A percentile compares a stretch with the other conserved stretches of the same genome.
Evolutionary conservation across 2,888 invertebrate species (phyloP).

Genomic region (Elysia crispata): DNA sequence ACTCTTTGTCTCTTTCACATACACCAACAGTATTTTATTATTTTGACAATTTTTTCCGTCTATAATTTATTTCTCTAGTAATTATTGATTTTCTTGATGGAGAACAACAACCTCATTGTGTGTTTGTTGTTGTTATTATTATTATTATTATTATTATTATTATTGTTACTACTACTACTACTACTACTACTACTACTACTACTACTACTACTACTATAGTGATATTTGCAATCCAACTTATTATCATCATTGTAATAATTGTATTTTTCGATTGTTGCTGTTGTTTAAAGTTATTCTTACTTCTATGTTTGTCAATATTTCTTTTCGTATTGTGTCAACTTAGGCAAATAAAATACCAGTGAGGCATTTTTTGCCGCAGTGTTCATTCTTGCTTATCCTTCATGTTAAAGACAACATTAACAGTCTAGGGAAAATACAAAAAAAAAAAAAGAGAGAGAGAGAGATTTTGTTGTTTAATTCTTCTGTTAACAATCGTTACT

Average conservation of each 20-base stretch:
- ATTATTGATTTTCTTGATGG: neutral
- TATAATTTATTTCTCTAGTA: neutral
- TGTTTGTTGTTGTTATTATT: neutral
- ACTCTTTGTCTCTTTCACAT: no score
- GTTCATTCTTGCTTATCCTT: no score
- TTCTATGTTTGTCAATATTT: neutral
- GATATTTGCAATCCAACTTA: neutral
- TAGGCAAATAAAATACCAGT: neutral
- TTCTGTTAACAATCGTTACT: no score
- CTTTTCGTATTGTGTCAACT: neutral
- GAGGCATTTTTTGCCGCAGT: neutral
- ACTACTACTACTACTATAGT: neutral
- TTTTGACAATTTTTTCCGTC: no score
- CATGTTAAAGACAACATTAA: no score
- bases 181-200: neutral
- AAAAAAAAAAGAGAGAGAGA: no score
- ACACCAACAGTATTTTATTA: no score
- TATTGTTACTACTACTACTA: neutral
- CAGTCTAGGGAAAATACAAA: no score
- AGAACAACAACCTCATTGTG: no score
- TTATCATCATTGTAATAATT: neutral
- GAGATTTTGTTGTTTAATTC: no score
- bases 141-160: constrained; percentile 1
- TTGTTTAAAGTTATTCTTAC: neutral
- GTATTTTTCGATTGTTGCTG: neutral